Base-by-base conservation (phyloP, 2,797 vertebrate genomes). In the Pseudomugil gertrudae region DNA sequence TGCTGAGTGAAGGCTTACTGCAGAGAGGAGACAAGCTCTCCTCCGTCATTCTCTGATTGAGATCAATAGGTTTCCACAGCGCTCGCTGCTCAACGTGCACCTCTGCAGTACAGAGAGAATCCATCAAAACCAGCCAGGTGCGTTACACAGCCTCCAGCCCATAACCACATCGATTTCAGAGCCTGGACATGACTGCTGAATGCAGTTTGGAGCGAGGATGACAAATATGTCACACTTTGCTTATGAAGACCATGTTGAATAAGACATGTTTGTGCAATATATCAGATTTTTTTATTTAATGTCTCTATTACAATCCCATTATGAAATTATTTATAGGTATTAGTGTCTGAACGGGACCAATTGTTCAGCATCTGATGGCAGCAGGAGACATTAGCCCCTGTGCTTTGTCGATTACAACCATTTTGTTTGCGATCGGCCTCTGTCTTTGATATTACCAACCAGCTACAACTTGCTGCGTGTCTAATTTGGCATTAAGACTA, bases 41-140 rank as follows among this genome's bases (percentile, higher is more conserved):
- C 63, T 61, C 45, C 67, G 47, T 69, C 55, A 32, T 68, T 57
- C 74, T 68, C 71, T 84, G 79, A 87, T 77, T 82, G 84, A 89
- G 86, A 86, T 89, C 87, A 84, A 85, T 88, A 68, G 67, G 63
- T 75, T 81, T 81, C 51, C 66, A 58, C 74, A 63, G 73, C 69
- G 77, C 78, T 79, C 78, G 48, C 67, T 77, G 64, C 68, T 80
- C 80, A 65, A 62, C 62, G 80, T 78, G 78, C 64, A 76, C 61
- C 75, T 23, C 79, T 70, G 84, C 83, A 78, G 78, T 27, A 57
- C 33, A 50, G 58, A 79, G 71, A 79, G 68, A 64, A 86, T 85
- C 72, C 57, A 86, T 88, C 82, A 87, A 70, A 87, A 43, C 51
- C 80, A 82, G 76, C 76, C 74, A 79, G 63, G 85, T 86, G 81